Evolutionary conservation across 2,113 vertebrate species (phyloP).

Genomic region (Bos taurus): DNA sequence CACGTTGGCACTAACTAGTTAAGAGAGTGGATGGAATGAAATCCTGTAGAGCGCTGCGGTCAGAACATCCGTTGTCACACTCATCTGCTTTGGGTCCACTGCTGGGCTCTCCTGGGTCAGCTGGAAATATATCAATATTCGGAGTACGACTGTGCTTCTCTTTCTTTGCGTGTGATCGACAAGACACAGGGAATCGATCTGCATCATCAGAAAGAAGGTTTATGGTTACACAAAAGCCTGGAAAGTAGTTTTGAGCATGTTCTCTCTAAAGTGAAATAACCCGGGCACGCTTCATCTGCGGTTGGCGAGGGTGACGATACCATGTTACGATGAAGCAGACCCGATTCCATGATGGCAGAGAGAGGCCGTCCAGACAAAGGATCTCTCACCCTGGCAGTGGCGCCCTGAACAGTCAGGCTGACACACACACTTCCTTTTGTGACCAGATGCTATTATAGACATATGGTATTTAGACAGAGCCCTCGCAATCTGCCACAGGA

Average conservation of each 20-base stretch:
- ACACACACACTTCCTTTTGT: not conserved
- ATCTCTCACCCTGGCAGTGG: not conserved
- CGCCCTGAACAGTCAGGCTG: not conserved
- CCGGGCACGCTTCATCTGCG: rapidly evolving
- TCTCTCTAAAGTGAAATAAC: not conserved
- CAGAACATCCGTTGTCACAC: rapidly evolving
- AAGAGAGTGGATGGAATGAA: rapidly evolving
- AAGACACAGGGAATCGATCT: not conserved
- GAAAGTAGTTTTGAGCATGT: not conserved
- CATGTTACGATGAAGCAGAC: rapidly evolving
- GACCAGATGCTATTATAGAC: rapidly evolving
- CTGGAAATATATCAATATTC: rapidly evolving
- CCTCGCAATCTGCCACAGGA: rapidly evolving
- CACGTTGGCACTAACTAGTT: rapidly evolving
- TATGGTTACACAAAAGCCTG: not conserved
- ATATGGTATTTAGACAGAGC: not conserved
- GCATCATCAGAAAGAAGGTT: too few relatives aligned
- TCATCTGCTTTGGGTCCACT: rapidly evolving
- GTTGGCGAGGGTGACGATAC: rapidly evolving
- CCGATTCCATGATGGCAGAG: rapidly evolving
- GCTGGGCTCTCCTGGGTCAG: not conserved
- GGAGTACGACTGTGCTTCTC: rapidly evolving
- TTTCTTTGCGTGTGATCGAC: not conserved
- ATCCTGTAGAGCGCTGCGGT: rapidly evolving
- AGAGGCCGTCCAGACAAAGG: not conserved